Conservation (phyloP, 2,113 vertebrate species). For the Anguilla rostrata region DNA sequence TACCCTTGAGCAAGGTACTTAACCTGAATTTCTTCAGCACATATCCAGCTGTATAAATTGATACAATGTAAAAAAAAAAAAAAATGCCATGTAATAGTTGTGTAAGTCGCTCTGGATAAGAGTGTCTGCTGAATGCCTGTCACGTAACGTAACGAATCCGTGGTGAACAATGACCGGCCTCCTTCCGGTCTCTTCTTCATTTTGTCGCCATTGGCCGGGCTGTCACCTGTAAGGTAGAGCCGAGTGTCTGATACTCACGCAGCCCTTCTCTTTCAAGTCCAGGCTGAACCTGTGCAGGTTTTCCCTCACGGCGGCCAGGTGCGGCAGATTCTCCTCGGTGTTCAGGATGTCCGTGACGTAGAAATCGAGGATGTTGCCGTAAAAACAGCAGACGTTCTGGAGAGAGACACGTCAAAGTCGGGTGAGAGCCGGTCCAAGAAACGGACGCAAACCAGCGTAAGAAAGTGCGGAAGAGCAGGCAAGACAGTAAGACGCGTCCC, state of each 20-base stretch:
- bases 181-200: background rate
- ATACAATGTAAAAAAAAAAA: no score
- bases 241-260: background rate
- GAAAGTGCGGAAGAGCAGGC: background rate
- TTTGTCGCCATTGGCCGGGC: background rate
- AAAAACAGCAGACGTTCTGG: background rate
- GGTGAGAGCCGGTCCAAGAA: background rate
- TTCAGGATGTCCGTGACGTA: conserved; percentile 57
- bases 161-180: background rate
- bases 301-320: conserved; percentile 49
- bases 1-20: no score
- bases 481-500: background rate
- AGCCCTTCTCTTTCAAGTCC: conserved; percentile 37
- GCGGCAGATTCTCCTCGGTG: conserved; percentile 36
- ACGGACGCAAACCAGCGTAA: background rate
- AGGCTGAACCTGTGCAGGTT: conserved; percentile 53
- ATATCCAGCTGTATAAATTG: no score
- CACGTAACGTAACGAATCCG: no score
- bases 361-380: conserved; percentile 42
- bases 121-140: no score
- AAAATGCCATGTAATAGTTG: no score
- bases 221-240: background rate
- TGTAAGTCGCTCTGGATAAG: no score
- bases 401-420: background rate
- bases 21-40: no score